Percentiles rank a stretch among this genome's conserved stretches.
These are phyloP conservation scores for Amblyornis subalaris DNA, from an alignment of 2,113 vertebrate species.

Conservation along the genomic window DNA sequence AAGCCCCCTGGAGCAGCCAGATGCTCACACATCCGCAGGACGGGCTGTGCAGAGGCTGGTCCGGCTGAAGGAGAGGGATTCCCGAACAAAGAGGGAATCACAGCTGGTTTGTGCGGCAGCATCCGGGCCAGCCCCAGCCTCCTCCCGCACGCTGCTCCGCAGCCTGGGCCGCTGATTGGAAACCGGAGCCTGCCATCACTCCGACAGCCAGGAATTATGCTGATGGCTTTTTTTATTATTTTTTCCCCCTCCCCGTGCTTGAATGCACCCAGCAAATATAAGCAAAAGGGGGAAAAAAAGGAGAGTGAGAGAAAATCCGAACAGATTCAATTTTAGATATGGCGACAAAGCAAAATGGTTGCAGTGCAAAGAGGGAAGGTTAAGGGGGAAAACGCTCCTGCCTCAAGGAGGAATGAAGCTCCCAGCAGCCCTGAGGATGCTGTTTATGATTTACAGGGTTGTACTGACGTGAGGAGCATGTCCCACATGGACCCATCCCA, in stretches of 20 bases:
- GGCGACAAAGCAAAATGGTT: conserved; percentile 4
- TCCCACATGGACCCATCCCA: accelerated
- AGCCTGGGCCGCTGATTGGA: conserved; percentile 32
- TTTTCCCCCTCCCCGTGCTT: not conserved
- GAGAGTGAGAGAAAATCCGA: not conserved
- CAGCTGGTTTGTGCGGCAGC: conserved; percentile 15
- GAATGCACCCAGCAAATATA: not conserved
- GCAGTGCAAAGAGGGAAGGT: not conserved
- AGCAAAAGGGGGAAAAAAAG: not conserved
- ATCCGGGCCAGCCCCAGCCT: conserved; percentile 34
- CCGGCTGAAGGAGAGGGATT: not conserved
- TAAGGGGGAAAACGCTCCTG: not conserved
- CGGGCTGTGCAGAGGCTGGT: not conserved
- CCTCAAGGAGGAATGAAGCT: not conserved
- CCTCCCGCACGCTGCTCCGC: not conserved
- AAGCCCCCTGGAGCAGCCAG: not conserved
- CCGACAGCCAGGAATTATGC: conserved; percentile 29
- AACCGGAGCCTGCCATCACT: not conserved
- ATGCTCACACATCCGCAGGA: not conserved
- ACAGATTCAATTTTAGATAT: conserved; percentile 56
- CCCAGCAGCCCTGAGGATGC: not conserved
- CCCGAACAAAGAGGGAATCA: conserved; percentile 32
- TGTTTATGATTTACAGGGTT: not conserved
- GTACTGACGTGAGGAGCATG: accelerated
- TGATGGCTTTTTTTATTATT: conserved; percentile 9